Evolutionary conservation across 2,797 vertebrate species (phyloP).

Genomic region (Sebastolobus altivelis): DNA sequence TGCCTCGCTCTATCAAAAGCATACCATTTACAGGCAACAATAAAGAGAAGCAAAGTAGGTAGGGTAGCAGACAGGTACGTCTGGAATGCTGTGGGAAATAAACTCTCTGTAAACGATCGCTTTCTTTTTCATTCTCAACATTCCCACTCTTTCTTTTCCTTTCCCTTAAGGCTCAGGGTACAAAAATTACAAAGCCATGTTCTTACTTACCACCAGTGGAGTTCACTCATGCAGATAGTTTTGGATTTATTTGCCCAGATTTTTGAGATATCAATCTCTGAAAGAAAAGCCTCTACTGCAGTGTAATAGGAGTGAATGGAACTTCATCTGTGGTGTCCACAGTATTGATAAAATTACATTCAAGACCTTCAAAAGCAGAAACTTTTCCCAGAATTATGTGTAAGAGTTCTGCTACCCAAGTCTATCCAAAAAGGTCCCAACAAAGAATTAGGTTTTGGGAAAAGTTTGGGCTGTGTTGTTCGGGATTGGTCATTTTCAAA

Average conservation of each 20-base stretch:
- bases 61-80: constrained; percentile 41
- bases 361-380: neutral
- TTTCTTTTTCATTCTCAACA: constrained; percentile 18
- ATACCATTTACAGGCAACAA: constrained; percentile 17
- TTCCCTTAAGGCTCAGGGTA: neutral
- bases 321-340: neutral
- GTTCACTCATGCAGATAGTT: neutral
- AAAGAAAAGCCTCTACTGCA: neutral
- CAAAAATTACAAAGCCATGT: constrained; percentile 1
- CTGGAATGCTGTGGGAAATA: constrained; percentile 54
- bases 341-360: neutral
- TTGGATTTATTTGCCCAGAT: neutral
- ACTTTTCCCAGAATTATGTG: no score
- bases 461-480: neutral
- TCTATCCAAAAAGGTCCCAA: neutral
- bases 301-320: neutral
- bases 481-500: neutral
- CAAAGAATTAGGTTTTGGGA: neutral
- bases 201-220: neutral
- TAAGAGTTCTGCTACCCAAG: neutral
- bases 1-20: constrained; percentile 26
- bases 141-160: neutral
- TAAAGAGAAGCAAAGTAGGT: constrained; percentile 12
- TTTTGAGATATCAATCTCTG: neutral
- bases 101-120: constrained; percentile 5